Conservation (phyloP, 2,797 vertebrate species). For the Scolopax bukidnonensis region DNA sequence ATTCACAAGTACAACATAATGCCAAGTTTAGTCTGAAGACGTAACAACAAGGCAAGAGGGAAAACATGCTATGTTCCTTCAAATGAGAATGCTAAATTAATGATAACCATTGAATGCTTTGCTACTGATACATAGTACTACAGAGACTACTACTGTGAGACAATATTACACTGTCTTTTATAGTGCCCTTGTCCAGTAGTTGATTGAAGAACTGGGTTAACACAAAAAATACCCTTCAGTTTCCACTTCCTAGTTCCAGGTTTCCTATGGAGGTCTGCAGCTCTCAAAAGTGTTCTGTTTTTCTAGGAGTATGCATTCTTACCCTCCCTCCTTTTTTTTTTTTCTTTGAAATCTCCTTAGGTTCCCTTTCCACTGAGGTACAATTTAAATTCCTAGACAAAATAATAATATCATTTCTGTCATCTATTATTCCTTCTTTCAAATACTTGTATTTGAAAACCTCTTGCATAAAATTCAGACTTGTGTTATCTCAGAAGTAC, state of each 20-base stretch:
- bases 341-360: not conserved
- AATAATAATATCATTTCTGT: constrained; percentile 38
- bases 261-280: not conserved
- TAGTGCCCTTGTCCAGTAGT: not conserved
- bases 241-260: constrained; percentile 23
- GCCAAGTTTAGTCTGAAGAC: constrained; percentile 91
- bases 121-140: constrained; percentile 71
- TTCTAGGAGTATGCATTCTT: not conserved
- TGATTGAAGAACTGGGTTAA: constrained; percentile 10
- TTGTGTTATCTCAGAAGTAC: constrained; percentile 53
- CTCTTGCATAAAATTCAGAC: constrained; percentile 57
- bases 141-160: constrained; percentile 21
- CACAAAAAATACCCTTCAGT: not conserved
- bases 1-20: constrained; percentile 90
- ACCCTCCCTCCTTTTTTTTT: not conserved
- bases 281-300: constrained; percentile 33
- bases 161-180: not conserved
- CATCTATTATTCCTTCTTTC: constrained; percentile 40
- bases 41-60: constrained; percentile 88
- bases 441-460: constrained; percentile 62
- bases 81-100: constrained; percentile 89
- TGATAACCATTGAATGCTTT: constrained; percentile 85
- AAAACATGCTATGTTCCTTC: constrained; percentile 83
- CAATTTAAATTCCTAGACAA: constrained; percentile 56
- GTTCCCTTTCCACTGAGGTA: constrained; percentile 6